Conservation (phyloP, 1,140 invertebrate species). For the Pogonomyrmex californicus region DNA sequence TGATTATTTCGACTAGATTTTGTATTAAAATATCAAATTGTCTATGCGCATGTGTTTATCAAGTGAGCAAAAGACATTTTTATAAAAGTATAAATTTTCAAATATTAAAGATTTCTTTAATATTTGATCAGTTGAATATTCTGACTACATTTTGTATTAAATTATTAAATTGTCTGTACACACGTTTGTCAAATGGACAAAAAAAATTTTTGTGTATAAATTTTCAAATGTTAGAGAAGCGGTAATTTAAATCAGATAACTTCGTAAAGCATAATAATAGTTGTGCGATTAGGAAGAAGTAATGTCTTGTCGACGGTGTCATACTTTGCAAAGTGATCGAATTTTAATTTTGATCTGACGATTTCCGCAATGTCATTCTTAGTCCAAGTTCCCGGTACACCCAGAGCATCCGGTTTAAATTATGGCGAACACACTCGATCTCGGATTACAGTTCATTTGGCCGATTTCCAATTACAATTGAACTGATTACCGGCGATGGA, state of each 20-base stretch:
- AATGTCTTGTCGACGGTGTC: not conserved
- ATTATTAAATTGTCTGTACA: too few species aligned
- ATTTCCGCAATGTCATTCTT: constrained; percentile 46
- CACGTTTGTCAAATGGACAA: not conserved
- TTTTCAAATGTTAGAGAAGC: not conserved
- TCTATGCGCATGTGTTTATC: too few species aligned
- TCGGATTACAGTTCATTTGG: constrained; percentile 78
- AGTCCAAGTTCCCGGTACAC: constrained; percentile 16
- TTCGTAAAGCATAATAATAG: not conserved
- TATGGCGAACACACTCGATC: constrained; percentile 71
- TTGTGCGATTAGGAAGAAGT: not conserved
- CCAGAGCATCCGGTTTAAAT: constrained; percentile 63
- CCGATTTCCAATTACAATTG: constrained; percentile 79
- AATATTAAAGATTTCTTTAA: too few species aligned
- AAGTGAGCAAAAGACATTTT: too few species aligned
- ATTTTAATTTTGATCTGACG: constrained; percentile 27
- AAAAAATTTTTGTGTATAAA: not conserved
- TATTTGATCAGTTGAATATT: too few species aligned
- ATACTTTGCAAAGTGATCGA: not conserved
- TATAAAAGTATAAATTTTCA: too few species aligned
- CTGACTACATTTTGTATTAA: too few species aligned
- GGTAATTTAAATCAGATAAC: not conserved
- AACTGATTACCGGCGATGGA: constrained; percentile 73
- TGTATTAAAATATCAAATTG: not conserved
- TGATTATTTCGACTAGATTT: not conserved